Base-by-base conservation (phyloP, 92 coral and sea anemone species). In the Phenganax subtilis region DNA sequence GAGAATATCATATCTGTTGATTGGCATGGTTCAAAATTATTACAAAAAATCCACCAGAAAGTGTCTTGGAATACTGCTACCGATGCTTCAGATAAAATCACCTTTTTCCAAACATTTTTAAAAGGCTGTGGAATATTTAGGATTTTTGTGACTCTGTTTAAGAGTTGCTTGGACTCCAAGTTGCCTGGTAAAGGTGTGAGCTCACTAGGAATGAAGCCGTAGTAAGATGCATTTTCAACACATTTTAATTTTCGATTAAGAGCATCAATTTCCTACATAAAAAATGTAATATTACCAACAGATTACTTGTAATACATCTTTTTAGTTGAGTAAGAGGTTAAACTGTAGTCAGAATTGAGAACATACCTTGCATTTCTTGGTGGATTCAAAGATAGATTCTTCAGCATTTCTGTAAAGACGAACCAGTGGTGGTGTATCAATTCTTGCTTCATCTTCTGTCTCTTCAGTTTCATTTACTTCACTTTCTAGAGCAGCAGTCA, bases 161-260 rank as follows among this genome's bases (percentile, higher is more conserved):
- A 86, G 57, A 94, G 81, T 69, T 94, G 98, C 20, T 92, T 97
- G 5, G 98, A 93, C 77, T 94, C 98, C 54, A 94, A 81, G 64
- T 94, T 97, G 17, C 98, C 96, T 55, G 98, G 97, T 25, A 94
- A 86, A n/a, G 97, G 97, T 7, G 98, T 94, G 75, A 94, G 86
- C 81, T 94, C 98, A 81, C 81, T 84, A 9, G 97, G 86, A 74
- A 87, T 91, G 85, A 93, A 93, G 12, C 97, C 97, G 81, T 89
- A 93, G 54, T 93, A 93, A 10, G 90, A 75, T 25, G 92, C 89
- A 84, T 84, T 79, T 53, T 79, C 83, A 31, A 79, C 83, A 63
- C 60, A 31, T 64, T 79, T 79, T 9, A 16, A 30, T 63, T 79
- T 79, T 10, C 68, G 83, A 51, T 29, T 52, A 31, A 4, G 15